Conservation (phyloP, 2,888 invertebrate species). For the Oscheius sp. region DNA sequence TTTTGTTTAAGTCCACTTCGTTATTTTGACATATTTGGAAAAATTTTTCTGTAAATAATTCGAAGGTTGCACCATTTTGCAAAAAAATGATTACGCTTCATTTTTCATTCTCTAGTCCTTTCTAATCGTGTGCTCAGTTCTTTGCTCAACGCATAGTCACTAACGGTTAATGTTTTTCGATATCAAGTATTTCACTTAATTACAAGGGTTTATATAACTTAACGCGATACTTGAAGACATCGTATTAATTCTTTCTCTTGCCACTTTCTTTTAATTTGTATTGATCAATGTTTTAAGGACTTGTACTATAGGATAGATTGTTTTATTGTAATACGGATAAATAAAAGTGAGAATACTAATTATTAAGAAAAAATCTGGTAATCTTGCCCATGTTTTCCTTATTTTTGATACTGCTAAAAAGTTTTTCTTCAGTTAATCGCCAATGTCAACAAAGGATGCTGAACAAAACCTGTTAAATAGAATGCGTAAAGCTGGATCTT, state of each 20-base stretch:
- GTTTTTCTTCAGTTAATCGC: no score
- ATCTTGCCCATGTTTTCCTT: neutral
- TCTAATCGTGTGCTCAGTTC: conserved; percentile 20
- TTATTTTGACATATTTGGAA: neutral
- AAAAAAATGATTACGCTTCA: neutral
- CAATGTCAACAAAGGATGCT: neutral
- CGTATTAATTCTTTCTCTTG: neutral
- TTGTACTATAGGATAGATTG: conserved; percentile 14
- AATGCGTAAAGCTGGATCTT: conserved; percentile 44
- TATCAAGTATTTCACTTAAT: conserved; percentile 13
- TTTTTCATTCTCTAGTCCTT: conserved; percentile 13
- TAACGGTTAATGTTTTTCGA: neutral
- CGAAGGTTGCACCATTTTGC: neutral
- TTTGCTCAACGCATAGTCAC: conserved; percentile 20
- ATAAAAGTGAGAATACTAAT: neutral
- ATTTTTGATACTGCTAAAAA: neutral
- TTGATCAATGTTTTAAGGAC: neutral
- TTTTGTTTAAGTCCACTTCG: neutral
- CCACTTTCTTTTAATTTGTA: neutral
- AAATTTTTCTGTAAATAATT: neutral
- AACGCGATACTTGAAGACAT: no score
- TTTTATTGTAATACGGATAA: neutral
- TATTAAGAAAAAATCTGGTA: no score
- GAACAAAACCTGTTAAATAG: conserved; percentile 45
- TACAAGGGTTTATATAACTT: conserved; percentile 16